Conservation (phyloP, 2,888 invertebrate species). For the Tenthredo amoena region DNA sequence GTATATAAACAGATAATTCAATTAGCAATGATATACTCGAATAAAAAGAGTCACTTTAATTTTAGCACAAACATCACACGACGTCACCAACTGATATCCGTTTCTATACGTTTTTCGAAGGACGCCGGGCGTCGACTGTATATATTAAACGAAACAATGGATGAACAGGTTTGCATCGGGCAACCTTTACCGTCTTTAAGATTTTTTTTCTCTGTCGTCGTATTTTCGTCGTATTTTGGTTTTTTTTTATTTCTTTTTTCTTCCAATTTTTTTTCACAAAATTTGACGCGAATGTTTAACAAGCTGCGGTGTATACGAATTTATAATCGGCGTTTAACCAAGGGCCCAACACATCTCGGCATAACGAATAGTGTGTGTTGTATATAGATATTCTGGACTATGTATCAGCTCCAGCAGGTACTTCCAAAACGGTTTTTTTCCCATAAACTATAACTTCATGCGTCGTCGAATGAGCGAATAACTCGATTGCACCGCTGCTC, state of each 20-base stretch:
- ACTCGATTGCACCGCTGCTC: not conserved
- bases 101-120: not conserved
- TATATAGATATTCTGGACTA: not conserved
- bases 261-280: not conserved
- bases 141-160: not conserved
- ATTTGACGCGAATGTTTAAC: not conserved
- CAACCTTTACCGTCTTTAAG: not conserved
- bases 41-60: not conserved
- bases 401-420: not conserved
- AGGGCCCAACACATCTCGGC: not conserved
- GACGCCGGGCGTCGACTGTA: not conserved
- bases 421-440: not conserved
- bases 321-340: not conserved
- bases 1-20: not conserved
- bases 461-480: not conserved
- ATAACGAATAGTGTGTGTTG: not conserved
- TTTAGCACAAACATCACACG: not conserved
- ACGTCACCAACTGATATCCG: slow-evolving; percentile 12
- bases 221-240: not conserved
- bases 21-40: not conserved
- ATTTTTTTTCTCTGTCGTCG: not conserved
- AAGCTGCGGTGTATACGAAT: not conserved
- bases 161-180: not conserved
- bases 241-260: too few species aligned
- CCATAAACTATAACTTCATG: not conserved